These are phyloP conservation scores for Pachyseris speciosa DNA, from an alignment of 64 coral and sea anemone genomes.

Conservation along the genomic window DNA sequence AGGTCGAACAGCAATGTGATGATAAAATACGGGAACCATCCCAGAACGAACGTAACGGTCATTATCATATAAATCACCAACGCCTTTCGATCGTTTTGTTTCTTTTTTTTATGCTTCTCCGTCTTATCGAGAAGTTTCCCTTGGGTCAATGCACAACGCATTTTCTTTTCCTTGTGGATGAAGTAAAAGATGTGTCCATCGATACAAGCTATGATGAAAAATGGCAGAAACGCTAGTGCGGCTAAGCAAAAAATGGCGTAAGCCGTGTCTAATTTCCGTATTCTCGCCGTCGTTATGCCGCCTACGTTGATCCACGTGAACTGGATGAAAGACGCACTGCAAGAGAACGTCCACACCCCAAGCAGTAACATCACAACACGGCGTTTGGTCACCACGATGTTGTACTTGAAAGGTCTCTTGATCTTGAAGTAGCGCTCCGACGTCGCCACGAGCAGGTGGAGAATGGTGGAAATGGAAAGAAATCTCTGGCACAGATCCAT, in stretches of 20 bases:
- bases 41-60: constrained; percentile 69
- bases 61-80: constrained; percentile 60
- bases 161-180: constrained; percentile 64
- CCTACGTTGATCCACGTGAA: constrained; percentile 57
- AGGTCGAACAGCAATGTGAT: constrained; percentile 58
- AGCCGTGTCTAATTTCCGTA: constrained; percentile 1
- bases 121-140: not conserved
- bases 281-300: not conserved
- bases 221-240: constrained; percentile 61
- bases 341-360: constrained; percentile 65
- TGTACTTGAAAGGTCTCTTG: constrained; percentile 65
- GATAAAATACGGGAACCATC: constrained; percentile 87
- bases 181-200: constrained; percentile 59
- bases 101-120: not conserved
- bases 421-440: constrained; percentile 90
- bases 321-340: constrained; percentile 61
- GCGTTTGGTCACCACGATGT: constrained; percentile 51
- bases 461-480: constrained; percentile 80
- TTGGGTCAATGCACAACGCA: constrained; percentile 11
- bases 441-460: constrained; percentile 83
- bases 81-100: constrained; percentile 66
- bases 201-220: constrained; percentile 34
- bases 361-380: constrained; percentile 40
- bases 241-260: constrained; percentile 53
- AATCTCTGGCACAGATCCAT: constrained; percentile 83